A percentile compares a stretch with the other conserved stretches of the same genome.
phyloP scores from a whole-genome alignment of 2,888 invertebrate species.

The Aquatica leii region DNA sequence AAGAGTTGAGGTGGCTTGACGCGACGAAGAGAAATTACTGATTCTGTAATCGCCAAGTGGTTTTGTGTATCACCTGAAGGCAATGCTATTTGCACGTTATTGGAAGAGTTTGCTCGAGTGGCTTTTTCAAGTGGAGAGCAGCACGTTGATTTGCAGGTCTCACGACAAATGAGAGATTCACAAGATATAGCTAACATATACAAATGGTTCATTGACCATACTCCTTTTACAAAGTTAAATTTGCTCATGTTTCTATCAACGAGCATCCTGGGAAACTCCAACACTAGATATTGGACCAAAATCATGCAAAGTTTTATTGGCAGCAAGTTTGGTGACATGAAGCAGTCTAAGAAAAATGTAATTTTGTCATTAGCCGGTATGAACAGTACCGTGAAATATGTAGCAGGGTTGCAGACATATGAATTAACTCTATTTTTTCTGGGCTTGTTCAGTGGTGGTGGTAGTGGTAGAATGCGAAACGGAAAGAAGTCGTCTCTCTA shows the following conservation, averaged over 20 bases:
- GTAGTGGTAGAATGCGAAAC: neutral
- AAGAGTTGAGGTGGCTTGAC: neutral
- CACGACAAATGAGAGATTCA: neutral
- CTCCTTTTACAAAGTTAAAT: neutral
- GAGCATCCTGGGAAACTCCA: neutral
- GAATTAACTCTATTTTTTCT: neutral
- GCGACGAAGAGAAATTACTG: neutral
- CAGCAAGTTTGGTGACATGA: slow-evolving; percentile 6
- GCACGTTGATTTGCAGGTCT: neutral
- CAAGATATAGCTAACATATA: neutral
- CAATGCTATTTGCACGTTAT: neutral
- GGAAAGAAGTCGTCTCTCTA: slow-evolving; percentile 9
- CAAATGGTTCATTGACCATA: neutral
- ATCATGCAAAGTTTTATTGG: slow-evolving; percentile 10
- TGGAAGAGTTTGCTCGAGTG: neutral
- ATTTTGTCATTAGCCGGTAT: neutral
- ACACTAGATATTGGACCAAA: neutral
- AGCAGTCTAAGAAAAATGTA: slow-evolving; percentile 1
- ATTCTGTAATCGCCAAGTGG: neutral
- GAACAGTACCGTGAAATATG: slow-evolving; percentile 1
- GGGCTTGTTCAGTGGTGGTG: neutral
- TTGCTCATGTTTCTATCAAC: neutral
- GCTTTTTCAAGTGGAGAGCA: neutral
- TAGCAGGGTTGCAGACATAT: neutral
- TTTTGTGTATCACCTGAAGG: neutral